Base-by-base conservation (phyloP, 2,888 invertebrate species). In the Eristalis pertinax region DNA sequence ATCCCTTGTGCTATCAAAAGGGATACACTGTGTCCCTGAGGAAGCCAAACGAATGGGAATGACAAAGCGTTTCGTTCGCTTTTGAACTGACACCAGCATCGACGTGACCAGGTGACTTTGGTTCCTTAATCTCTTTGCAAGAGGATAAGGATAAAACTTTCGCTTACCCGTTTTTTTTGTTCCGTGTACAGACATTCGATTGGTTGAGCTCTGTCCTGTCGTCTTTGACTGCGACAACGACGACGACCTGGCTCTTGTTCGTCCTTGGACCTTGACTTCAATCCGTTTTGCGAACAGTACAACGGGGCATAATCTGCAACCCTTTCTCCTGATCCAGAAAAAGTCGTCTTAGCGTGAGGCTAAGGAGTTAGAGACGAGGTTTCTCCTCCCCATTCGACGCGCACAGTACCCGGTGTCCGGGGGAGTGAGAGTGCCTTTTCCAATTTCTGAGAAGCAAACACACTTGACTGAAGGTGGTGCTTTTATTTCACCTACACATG, bases 191-290 rank as follows among this genome's bases (percentile, higher is more conserved):
- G 70, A 83, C 79, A 86, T 86, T 79, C 82, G 83, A 86, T 83
- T 86, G 78, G 75, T 83, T 83, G 75, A 83, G 82, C 50, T 50
- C 82, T 86, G 78, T 78, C 78, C 82, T 86, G 78, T 82, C 78
- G 77, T 78, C 82, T 82, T 82, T 82, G 82, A 74, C 77, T 85
- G 74, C 4, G 26, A 26, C 26, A 26, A 26, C 4, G 26, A 26
- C 26, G 26, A 26, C 26, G 26, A 26, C 26, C 26, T 26, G 26
- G 26, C 26, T 26, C 26, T 26, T 26, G 26, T 26, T 26, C 26
- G 4, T 32, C 32, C 32, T 8, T 8, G 32, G 32, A 32, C 32
- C 32, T 32, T 10, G 32, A 32, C 32, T 32, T 8, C 32, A 29
- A 4, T 29, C 29, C 29, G 29, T n/a, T n/a, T 29, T 29, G 29